Evolutionary conservation across 2,797 vertebrate species (phyloP), one percentile per base, ranked within the genome.

Genomic region (Enteromius anoplus): DNA sequence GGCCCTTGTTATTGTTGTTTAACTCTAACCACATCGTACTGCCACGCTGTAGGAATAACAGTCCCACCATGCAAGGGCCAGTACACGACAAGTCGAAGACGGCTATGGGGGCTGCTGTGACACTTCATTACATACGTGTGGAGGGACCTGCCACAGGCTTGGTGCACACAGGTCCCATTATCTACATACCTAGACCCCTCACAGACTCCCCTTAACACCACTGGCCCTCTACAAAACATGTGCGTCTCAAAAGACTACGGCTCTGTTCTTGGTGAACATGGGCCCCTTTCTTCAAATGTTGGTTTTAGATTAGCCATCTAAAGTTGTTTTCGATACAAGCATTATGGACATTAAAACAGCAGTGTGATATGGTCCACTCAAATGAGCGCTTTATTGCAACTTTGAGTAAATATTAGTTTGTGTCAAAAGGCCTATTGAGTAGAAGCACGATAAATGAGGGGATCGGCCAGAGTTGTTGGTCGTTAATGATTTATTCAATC

Each of bases 1-100:
- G 86, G 85, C 77, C 82, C 75, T 82, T 88, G 89, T 89, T 90
- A 88, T 89, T 92, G 86, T 85, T 89, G 90, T 91, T 93, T 88
- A 68, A 79, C 88, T 89, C 83, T 62, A 85, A 86, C 87, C 85
- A 79, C 87, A 78, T 72, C 26, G 72, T 81, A 83, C 82, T 45
- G 23, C 86, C 65, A 29, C 66, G 78, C 77, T 23, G 81, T 84
- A 86, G 85, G 69, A 87, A 88, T 85, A 91, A 91, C 81, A 85
- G 84, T 84, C 84, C 58, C 72, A 85, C 82, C 86, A 85, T 80
- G 72, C 75, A 72, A 85, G 81, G 84, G 72, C 85, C 58, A 84
- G 78, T 68, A 82, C 80, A 65, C 82, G 85, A 87, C 86, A 87
- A 87, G 72, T 81, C 62, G 37, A 37, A 76, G 77, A 66, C 79